These are phyloP conservation scores for Callopanchax toddi DNA, from an alignment of 2,113 vertebrate genomes.

Conservation along the genomic window DNA sequence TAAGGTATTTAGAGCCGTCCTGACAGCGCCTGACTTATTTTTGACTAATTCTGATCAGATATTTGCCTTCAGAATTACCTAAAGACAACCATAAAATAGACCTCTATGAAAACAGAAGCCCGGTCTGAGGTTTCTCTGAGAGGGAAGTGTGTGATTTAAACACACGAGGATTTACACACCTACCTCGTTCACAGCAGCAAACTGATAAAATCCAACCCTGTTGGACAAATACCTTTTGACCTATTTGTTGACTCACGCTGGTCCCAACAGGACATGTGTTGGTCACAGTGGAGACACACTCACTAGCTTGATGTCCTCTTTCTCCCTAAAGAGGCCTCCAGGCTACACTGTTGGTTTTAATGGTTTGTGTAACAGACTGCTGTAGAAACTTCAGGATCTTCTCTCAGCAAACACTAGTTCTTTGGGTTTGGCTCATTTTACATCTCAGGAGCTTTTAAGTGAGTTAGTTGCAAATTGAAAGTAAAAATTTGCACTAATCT, in stretches of 20 bases:
- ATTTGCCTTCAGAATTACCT: too few species aligned
- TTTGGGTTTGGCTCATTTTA: too few species aligned
- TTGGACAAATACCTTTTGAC: constrained; percentile 55
- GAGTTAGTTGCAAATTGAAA: too few species aligned
- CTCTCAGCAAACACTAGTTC: not conserved
- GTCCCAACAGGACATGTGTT: constrained; percentile 45
- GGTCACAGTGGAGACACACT: constrained; percentile 15
- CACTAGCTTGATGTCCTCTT: constrained; percentile 36
- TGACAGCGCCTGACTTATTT: too few species aligned
- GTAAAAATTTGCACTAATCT: too few species aligned
- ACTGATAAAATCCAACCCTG: constrained; percentile 43
- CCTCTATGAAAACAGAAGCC: too few species aligned
- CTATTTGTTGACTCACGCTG: constrained; percentile 57
- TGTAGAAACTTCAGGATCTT: constrained; percentile 16
- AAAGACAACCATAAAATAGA: too few species aligned
- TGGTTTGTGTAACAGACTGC: constrained; percentile 25
- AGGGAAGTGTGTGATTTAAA: not conserved
- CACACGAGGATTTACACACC: not conserved
- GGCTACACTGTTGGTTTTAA: constrained; percentile 48
- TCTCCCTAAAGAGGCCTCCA: constrained; percentile 50
- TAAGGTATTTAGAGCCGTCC: too few species aligned
- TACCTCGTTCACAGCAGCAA: constrained; percentile 17
- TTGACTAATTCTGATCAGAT: too few species aligned
- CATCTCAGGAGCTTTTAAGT: too few species aligned
- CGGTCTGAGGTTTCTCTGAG: not conserved